Base-by-base conservation (phyloP, 23 tunicate genomes). In the Trididemnum miniatum region DNA sequence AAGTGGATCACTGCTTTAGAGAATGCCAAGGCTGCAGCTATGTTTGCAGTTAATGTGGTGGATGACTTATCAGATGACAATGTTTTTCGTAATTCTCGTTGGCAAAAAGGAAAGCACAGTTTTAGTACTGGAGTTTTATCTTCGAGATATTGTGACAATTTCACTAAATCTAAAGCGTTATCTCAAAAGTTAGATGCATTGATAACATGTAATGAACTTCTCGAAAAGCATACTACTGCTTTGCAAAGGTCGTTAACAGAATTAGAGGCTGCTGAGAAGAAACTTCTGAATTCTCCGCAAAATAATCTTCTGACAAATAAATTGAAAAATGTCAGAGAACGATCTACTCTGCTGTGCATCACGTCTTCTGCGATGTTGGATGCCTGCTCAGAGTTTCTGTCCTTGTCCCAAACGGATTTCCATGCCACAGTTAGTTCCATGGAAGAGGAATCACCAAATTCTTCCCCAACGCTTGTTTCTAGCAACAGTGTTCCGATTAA, bases 1-100 rank as follows among this genome's bases (percentile, higher is more conserved):
- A 74, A 89, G 44, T 95, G 99, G 99, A 86, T 95, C 12, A 85
- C 91, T 31, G 92, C 91, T 25, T 65, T 95, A 23, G 99, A 95
- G 50, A 35, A 88, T 32, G 99, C 99, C 28, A 82, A 91, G 49
- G 77, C 82, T 1, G 71, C 71, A 25, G 80, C 82, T 51, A 24
- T 77, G 22, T 20, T 49, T 28, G 26, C 77, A 24, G 39, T 64
- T 52, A 65, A 65, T 1, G 49, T 35, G 9, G 83, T 83, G 63
- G 88, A 88, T 34, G 83, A 44, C 18, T 88, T 78, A 20, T 88
- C 86, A 0, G 87, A 88, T 82, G 89, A 84, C 0, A 25, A n/a
- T 62, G 67, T 4, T 20, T 76, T 77, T 23, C 15, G 22, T 23
- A 65, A 44, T 12, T 1, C 35, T 24, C 66, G 20, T 23, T 1